A percentile compares a stretch with the other conserved stretches of the same genome.
phyloP scores from a whole-genome alignment of 2,888 invertebrate species.

The Macropis europaea region DNA sequence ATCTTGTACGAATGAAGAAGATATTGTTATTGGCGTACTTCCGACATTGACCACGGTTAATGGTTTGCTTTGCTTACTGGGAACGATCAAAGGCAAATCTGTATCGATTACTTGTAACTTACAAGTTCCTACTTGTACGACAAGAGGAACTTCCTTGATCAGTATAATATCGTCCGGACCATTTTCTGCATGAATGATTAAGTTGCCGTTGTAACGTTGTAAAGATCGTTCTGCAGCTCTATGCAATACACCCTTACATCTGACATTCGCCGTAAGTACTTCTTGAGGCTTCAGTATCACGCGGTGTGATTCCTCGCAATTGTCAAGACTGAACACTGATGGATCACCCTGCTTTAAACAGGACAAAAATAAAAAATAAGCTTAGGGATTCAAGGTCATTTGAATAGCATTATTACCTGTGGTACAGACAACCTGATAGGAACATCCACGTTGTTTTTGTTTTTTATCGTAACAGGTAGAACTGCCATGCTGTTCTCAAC shows the following conservation, averaged over 20 bases:
- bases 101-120: constrained; percentile 69
- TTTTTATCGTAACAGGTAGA: constrained; percentile 69
- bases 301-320: constrained; percentile 45
- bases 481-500: constrained; percentile 60
- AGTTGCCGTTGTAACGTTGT: constrained; percentile 39
- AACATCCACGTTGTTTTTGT: constrained; percentile 71
- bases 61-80: constrained; percentile 61
- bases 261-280: constrained; percentile 57
- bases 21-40: constrained; percentile 55
- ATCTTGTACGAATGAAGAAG: constrained; percentile 58
- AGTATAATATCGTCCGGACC: constrained; percentile 57
- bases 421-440: constrained; percentile 65
- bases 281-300: constrained; percentile 49
- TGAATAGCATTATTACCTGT: constrained; percentile 59
- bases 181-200: constrained; percentile 56
- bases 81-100: constrained; percentile 63
- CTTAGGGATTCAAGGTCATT: neutral
- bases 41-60: constrained; percentile 69
- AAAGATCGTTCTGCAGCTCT: constrained; percentile 36
- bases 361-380: neutral
- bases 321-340: constrained; percentile 64
- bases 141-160: constrained; percentile 67
- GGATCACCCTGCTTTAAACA: constrained; percentile 56
- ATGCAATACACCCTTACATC: constrained; percentile 60
- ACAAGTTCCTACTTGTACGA: constrained; percentile 60